phyloP scores from a whole-genome alignment of 2,113 vertebrate genomes.

The Nematolebias whitei region DNA sequence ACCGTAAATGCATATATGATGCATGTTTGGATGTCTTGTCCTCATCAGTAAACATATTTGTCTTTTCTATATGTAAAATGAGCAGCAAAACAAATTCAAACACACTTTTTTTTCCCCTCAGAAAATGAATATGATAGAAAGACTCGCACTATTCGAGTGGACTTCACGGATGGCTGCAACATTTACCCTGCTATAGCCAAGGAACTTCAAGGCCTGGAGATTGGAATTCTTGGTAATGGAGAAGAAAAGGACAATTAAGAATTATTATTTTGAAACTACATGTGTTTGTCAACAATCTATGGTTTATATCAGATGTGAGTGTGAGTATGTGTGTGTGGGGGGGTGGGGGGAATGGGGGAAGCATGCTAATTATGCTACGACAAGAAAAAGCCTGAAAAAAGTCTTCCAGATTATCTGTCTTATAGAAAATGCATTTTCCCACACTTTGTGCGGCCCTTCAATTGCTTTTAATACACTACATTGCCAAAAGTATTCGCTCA shows the following conservation, averaged over 20 bases:
- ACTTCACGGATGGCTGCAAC: constrained; percentile 76
- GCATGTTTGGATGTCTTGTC: background rate
- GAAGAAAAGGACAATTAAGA: background rate
- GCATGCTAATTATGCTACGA: no score
- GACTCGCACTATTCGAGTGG: constrained; percentile 74
- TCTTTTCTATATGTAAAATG: background rate
- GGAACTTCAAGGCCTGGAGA: constrained; percentile 74
- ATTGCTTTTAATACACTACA: no score
- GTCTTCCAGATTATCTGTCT: no score
- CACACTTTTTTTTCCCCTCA: constrained; percentile 43
- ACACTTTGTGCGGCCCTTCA: no score
- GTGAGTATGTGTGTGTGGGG: no score
- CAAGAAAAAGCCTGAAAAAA: no score
- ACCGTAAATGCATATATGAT: background rate
- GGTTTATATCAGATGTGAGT: no score
- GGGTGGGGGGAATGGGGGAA: no score
- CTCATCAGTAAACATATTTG: background rate
- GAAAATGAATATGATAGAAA: constrained; percentile 65
- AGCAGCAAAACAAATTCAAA: background rate
- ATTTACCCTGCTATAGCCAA: constrained; percentile 74
- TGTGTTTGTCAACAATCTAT: no score
- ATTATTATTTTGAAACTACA: background rate
- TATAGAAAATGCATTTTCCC: no score
- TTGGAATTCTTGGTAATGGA: constrained; percentile 81
- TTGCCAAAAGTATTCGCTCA: no score